A percentile compares a stretch with the other conserved stretches of the same genome.
These are phyloP conservation scores for Acanthis flammea DNA, from an alignment of 2,797 vertebrate genomes.

Conservation along the genomic window DNA sequence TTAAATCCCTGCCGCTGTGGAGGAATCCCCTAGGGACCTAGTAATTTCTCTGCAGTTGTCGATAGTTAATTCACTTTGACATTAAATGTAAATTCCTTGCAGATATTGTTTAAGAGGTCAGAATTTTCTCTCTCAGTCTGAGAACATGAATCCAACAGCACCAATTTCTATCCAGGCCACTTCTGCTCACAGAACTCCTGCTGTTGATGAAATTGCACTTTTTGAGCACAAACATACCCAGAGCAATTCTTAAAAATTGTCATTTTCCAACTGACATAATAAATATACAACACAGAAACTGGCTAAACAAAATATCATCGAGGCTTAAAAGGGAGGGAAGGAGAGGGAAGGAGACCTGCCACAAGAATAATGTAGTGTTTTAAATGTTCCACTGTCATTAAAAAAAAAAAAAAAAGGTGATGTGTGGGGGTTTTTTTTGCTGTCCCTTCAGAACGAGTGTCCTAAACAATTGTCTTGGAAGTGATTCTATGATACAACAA, in stretches of 20 bases:
- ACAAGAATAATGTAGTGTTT: background rate
- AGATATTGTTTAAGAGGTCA: background rate
- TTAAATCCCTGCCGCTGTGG: background rate
- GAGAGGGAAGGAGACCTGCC: background rate
- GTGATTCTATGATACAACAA: background rate
- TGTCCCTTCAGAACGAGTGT: fast-evolving
- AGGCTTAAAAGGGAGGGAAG: background rate
- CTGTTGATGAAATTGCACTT: background rate
- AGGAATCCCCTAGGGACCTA: background rate
- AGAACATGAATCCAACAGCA: background rate
- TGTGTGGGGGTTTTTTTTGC: no score
- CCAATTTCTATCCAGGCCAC: background rate
- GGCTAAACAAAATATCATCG: background rate
- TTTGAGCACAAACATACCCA: background rate
- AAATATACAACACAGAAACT: background rate
- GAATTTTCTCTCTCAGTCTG: background rate
- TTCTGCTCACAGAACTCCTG: background rate
- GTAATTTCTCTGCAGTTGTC: background rate
- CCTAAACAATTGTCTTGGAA: background rate
- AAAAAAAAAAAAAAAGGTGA: background rate
- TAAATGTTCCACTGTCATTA: background rate
- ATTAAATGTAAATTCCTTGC: background rate
- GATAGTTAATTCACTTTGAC: background rate
- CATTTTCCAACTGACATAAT: background rate
- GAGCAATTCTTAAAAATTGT: background rate